Conservation (phyloP, 2,888 invertebrate genomes). For the Coelopa pilipes region DNA sequence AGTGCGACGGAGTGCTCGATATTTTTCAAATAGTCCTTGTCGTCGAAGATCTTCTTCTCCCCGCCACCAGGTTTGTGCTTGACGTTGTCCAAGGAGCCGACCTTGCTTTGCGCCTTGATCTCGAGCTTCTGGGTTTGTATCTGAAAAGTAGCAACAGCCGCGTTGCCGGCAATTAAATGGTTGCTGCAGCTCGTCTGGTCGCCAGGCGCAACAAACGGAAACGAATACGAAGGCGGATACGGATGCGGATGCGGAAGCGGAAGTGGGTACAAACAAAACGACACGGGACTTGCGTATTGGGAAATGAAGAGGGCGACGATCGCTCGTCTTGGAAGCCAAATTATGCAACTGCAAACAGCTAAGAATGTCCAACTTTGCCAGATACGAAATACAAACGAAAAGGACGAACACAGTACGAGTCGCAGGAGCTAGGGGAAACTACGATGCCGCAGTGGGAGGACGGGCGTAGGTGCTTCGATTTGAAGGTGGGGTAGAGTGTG, state of each 20-base stretch:
- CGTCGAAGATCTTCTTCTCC: slow-evolving; percentile 92
- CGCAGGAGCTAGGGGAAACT: background rate
- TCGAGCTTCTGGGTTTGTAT: slow-evolving; percentile 91
- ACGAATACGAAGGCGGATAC: background rate
- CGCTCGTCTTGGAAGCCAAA: too few relatives aligned
- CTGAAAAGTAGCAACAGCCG: slow-evolving; percentile 67
- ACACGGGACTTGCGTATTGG: background rate
- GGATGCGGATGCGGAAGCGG: background rate
- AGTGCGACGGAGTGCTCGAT: slow-evolving; percentile 71
- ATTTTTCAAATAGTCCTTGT: slow-evolving; percentile 90
- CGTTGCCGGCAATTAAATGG: slow-evolving; percentile 8
- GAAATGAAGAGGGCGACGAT: background rate
- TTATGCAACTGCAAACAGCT: too few relatives aligned
- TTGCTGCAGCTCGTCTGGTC: background rate
- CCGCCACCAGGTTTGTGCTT: slow-evolving; percentile 91
- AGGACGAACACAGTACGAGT: background rate
- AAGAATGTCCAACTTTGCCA: background rate
- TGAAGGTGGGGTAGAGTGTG: background rate
- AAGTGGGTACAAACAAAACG: slow-evolving; percentile 9
- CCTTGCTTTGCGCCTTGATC: slow-evolving; percentile 91
- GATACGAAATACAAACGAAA: background rate
- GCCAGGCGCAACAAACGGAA: background rate
- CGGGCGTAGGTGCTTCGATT: slow-evolving; percentile 7
- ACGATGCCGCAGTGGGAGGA: background rate
- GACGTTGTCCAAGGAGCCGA: slow-evolving; percentile 91